phyloP scores from a whole-genome alignment of 37 sponge, comb jelly and placozoan genomes.

The Oopsacas minuta region DNA sequence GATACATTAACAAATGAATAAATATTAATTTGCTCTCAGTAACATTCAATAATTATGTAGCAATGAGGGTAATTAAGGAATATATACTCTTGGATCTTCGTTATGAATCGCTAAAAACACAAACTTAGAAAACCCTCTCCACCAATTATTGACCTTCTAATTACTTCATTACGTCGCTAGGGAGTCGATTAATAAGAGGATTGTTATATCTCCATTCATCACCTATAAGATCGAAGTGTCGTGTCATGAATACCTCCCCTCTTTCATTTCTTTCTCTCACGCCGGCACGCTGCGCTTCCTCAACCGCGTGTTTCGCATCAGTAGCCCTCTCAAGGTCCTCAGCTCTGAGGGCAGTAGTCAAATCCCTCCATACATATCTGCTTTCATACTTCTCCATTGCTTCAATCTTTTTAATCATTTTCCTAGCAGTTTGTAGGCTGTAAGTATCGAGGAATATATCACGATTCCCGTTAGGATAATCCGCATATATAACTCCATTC shows the following conservation, averaged over 20 bases:
- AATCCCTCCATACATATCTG: conserved; percentile 59
- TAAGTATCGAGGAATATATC: background rate
- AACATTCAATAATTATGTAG: no score
- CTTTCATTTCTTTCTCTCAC: conserved; percentile 56
- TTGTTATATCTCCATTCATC: background rate
- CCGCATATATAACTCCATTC: conserved; percentile 83
- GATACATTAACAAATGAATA: no score
- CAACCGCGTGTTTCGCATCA: conserved; percentile 70
- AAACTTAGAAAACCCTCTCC: background rate
- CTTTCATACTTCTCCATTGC: conserved; percentile 60
- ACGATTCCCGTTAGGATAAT: conserved; percentile 47
- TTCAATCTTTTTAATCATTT: conserved; percentile 58
- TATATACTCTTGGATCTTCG: background rate
- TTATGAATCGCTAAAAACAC: background rate
- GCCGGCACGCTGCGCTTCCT: conserved; percentile 72
- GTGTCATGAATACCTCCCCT: conserved; percentile 57
- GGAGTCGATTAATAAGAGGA: background rate
- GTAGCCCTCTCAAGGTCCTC: conserved; percentile 72
- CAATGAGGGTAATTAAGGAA: no score
- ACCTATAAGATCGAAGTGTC: background rate
- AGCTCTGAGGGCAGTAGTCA: conserved; percentile 49
- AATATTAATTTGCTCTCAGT: no score
- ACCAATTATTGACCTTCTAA: background rate
- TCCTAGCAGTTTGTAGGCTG: conserved; percentile 25
- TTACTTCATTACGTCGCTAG: background rate